Conservation (phyloP, 2,888 invertebrate species). For the Drosophila nr. perissopoda region DNA sequence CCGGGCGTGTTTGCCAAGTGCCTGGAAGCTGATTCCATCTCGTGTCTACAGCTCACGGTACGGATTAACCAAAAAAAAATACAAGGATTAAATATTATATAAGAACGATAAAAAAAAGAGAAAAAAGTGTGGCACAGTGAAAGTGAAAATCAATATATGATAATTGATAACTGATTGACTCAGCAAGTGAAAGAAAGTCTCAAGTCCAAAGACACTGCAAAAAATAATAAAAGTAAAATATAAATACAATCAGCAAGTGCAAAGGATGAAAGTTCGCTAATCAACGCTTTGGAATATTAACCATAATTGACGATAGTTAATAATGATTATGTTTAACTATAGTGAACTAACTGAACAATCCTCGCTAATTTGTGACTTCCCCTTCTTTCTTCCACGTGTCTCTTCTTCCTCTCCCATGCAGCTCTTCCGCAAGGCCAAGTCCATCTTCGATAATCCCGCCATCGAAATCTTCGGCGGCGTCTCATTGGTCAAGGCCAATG, state of each 20-base stretch:
- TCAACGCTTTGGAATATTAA: slow-evolving; percentile 33
- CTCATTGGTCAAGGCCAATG: slow-evolving; percentile 84
- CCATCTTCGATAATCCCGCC: slow-evolving; percentile 87
- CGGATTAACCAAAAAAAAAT: slow-evolving; percentile 69
- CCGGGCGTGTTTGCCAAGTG: slow-evolving; percentile 86
- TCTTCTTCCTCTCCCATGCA: slow-evolving; percentile 63
- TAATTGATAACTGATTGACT: slow-evolving; percentile 34
- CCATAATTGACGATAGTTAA: slow-evolving; percentile 25
- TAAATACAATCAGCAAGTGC: slow-evolving; percentile 19
- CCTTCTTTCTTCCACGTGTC: slow-evolving; percentile 18
- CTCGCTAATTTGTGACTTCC: slow-evolving; percentile 48
- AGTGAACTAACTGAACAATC: slow-evolving; percentile 34
- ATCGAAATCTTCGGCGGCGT: slow-evolving; percentile 87
- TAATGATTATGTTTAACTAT: slow-evolving; percentile 7
- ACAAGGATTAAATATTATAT: slow-evolving; percentile 61
- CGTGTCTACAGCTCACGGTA: slow-evolving; percentile 87
- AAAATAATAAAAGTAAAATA: neutral
- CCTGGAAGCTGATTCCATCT: slow-evolving; percentile 87
- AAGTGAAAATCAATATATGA: slow-evolving; percentile 60
- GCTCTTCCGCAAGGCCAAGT: slow-evolving; percentile 87
- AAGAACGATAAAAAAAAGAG: slow-evolving; percentile 21
- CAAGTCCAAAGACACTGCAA: slow-evolving; percentile 28
- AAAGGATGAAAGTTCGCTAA: slow-evolving; percentile 63
- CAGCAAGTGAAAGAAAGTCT: slow-evolving; percentile 55
- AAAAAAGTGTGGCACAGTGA: slow-evolving; percentile 47